Conservation (phyloP, 2,113 vertebrate species). For the Galemys pyrenaicus region DNA sequence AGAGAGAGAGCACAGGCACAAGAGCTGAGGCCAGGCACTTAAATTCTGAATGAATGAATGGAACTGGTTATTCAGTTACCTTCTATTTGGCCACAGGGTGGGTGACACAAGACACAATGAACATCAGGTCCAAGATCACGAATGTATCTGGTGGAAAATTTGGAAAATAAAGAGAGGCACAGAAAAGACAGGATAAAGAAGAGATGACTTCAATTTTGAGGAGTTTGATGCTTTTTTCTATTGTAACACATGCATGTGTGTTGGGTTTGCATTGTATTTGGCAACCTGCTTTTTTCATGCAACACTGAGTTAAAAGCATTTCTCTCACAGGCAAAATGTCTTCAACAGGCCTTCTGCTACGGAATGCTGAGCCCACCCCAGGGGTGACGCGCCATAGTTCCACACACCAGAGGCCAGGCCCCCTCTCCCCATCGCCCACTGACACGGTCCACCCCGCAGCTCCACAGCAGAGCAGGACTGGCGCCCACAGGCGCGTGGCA, state of each 20-base stretch:
- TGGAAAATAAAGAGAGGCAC: not conserved
- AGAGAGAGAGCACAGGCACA: no score
- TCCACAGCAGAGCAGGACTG: not conserved
- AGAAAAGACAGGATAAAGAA: not conserved
- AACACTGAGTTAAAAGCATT: not conserved
- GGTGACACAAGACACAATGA: not conserved
- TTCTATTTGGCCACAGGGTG: not conserved
- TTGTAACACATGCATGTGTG: no score
- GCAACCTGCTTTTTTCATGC: not conserved
- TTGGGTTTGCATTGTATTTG: not conserved
- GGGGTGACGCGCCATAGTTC: not conserved
- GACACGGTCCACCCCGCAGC: accelerated
- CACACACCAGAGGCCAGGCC: not conserved
- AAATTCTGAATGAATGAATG: not conserved
- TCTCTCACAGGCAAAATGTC: not conserved
- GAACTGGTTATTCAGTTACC: not conserved
- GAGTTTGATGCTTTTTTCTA: not conserved
- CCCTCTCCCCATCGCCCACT: accelerated
- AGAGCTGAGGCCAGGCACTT: not conserved
- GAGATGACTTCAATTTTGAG: not conserved
- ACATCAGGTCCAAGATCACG: no score
- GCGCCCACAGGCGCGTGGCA: no score
- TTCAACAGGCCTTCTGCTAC: not conserved
- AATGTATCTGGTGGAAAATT: not conserved
- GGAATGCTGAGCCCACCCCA: not conserved